A percentile compares a stretch with the other conserved stretches of the same genome.
Conservation (phyloP, 2,888 invertebrate species). For the Dasysyrphus albostriatus region DNA sequence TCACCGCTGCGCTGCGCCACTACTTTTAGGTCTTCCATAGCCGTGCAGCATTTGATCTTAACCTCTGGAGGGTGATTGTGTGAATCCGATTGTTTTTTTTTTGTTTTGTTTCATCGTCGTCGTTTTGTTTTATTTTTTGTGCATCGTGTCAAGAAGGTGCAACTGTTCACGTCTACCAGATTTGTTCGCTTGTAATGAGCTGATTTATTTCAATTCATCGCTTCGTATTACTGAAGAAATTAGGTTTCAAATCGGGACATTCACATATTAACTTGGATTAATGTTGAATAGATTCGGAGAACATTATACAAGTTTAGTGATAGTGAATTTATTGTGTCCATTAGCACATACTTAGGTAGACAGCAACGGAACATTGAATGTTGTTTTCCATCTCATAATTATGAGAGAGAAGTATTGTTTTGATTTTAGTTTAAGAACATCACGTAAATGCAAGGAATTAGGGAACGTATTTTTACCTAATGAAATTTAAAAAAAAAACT, state of each 20-base stretch:
- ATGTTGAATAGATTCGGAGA: conserved; percentile 15
- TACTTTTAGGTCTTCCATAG: conserved; percentile 34
- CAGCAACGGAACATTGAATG: not conserved
- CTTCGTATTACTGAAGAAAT: conserved; percentile 55
- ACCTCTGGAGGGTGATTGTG: conserved; percentile 74
- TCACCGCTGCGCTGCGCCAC: conserved; percentile 2
- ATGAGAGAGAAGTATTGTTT: not conserved
- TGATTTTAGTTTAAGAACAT: no score
- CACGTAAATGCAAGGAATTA: no score
- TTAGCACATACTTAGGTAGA: not conserved
- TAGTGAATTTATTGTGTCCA: conserved; percentile 13
- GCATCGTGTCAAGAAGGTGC: conserved; percentile 75
- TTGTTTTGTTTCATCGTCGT: not conserved
- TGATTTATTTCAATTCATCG: conserved; percentile 74
- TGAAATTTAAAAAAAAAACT: no score
- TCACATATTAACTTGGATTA: conserved; percentile 17
- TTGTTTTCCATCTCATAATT: not conserved
- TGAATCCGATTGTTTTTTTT: conserved; percentile 74
- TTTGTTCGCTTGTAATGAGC: conserved; percentile 75
- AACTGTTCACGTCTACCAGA: conserved; percentile 75
- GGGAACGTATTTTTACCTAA: no score
- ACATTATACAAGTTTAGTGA: not conserved
- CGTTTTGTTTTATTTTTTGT: conserved; percentile 27
- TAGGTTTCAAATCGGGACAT: conserved; percentile 48
- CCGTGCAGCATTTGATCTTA: conserved; percentile 75